Base-by-base conservation (phyloP, 2,113 vertebrate species). In the Gopherus evgoodei region DNA sequence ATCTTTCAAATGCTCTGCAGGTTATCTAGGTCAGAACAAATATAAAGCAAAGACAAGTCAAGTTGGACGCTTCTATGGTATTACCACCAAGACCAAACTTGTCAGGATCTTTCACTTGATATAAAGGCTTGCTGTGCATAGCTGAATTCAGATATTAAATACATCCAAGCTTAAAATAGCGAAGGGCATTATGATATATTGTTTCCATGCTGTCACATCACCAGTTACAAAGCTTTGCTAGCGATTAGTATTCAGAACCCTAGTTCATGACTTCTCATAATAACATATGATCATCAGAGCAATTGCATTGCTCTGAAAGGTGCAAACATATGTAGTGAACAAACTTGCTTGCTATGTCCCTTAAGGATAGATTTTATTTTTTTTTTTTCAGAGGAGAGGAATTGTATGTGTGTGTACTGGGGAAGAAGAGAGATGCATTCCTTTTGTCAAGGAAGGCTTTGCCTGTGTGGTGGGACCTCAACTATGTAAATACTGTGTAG, bases 141-240 rank as follows among this genome's bases (percentile, higher is more conserved):
- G 93, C 72, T 94, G 87, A 62, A 89, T 94, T 96, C 89, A 53
- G 59, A 87, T 75, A 87, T 94, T 94, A 96, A 94, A 94, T 88
- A 69, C 21, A 90, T 2, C 2, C 72, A 57, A 10, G 56, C 72
- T 93, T 89, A 95, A 97, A 96, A 95, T 86, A 96, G 47, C 49
- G 90, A 93, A 93, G 5, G 38, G 12, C 83, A 83, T 94, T 88
- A 94, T 38, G 22, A 6, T 25, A 11, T 57, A 93, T 93, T 94
- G 87, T 96, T 96, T 94, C 42, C 80, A 53, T 16, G 86, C 11
- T 93, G 81, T 86, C 79, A 69, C 21, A 83, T 96, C 27, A 81
- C 49, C 27, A 84, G 81, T 86, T 65, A 78, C 1, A 54, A 86
- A 93, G 4, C 12, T 95, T 86, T 91, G 47, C 14, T 22, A 78